Percentiles rank a stretch among this genome's conserved stretches.
Evolutionary conservation across 2,797 vertebrate genomes (phyloP).

Genomic region (Gouania willdenowi): DNA sequence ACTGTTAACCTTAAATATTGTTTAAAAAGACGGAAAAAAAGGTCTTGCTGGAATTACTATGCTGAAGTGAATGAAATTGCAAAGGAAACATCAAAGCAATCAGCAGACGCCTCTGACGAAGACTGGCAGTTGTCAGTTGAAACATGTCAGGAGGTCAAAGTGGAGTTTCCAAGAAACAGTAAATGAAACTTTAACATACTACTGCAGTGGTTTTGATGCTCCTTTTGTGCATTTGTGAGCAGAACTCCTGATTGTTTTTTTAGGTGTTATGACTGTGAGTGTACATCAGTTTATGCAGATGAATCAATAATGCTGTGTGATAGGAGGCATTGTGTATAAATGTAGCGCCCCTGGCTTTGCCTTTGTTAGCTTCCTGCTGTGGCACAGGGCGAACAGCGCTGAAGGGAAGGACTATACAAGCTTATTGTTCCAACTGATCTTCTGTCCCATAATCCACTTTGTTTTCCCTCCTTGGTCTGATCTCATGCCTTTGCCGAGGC

Average conservation of each 20-base stretch:
- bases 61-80: too few relatives aligned
- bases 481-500: constrained; percentile 17
- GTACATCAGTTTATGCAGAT: constrained; percentile 12
- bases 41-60: too few relatives aligned
- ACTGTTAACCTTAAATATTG: too few relatives aligned
- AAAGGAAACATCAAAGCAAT: too few relatives aligned
- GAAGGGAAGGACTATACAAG: constrained; percentile 30
- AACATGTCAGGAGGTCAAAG: too few relatives aligned
- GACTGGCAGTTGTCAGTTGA: too few relatives aligned
- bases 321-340: constrained; percentile 13
- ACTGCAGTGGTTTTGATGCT: neutral
- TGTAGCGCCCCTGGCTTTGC: constrained; percentile 27
- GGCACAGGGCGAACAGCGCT: constrained; percentile 2
- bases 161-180: too few relatives aligned
- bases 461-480: constrained; percentile 29
- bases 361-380: constrained; percentile 26
- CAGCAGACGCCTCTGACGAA: too few relatives aligned
- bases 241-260: too few relatives aligned
- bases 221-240: neutral
- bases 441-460: constrained; percentile 45
- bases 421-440: constrained; percentile 36
- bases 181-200: too few relatives aligned
- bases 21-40: too few relatives aligned
- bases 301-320: constrained; percentile 36
- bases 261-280: neutral